Base-by-base conservation (phyloP, 1,140 invertebrate genomes). In the Tetramorium parvispinum region DNA sequence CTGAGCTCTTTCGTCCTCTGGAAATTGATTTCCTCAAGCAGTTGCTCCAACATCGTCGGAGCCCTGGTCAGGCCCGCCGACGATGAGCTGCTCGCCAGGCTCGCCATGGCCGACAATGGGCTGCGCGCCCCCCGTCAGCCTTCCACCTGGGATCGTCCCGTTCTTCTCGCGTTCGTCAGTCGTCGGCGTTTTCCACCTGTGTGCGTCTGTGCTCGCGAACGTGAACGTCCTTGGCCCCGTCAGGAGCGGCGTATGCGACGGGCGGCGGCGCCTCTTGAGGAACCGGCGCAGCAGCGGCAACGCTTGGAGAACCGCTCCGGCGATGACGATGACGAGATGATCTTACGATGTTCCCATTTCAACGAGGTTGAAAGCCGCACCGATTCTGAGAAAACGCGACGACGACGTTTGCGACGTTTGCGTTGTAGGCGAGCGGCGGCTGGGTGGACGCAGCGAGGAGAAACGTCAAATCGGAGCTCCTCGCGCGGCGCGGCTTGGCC, bases 11-110 rank as follows among this genome's bases (percentile, higher is more conserved):
- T 98, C 6, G 97, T 98, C 71, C 98, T 96, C 93, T 98, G 98
- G 92, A 98, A 98, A 93, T 98, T 98, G 85, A 98, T 98, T 94
- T 98, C 98, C 92, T 98, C 98, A 24, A 98, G 95, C 32, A 98
- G 95, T 91, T 98, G 98, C 92, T 98, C 97, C 85, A 98, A 94
- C 93, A 97, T 96, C n/a, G 97, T 98, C 18, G 97, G 96, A 43
- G 96, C 95, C 92, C 96, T 96, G 53, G 97, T 91, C 59, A 96
- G 95, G 63, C 95, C 95, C 11, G 96, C 95, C 4, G 91, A 85
- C 51, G 94, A 94, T 46, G 94, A 94, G 86, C 93, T 92, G 68
- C 93, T 89, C 63, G 95, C 92, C 18, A 93, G 81, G 76, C 89
- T 93, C 0, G 93, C 93, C 93, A 95, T 95, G 79, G 61, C 32